Percentiles rank a stretch among this genome's conserved stretches.
phyloP scores from a whole-genome alignment of 2,888 invertebrate species.

The Agapetus fuscipes region DNA sequence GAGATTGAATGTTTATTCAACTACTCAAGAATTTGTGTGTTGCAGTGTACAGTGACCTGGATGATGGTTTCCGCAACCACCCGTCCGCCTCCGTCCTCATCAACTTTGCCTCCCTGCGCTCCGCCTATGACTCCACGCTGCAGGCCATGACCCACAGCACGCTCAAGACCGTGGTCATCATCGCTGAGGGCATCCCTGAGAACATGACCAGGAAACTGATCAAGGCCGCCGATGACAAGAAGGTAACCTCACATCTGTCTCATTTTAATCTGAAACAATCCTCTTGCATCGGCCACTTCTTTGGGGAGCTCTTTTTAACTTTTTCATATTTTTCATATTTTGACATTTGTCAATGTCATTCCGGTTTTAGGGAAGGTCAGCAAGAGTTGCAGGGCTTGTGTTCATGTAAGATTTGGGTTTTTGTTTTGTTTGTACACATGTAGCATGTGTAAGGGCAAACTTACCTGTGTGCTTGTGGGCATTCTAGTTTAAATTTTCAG shows the following conservation, averaged over 20 bases:
- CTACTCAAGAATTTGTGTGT: no score
- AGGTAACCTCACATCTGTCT: slow-evolving; percentile 40
- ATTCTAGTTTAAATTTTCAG: no score
- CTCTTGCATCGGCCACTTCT: no score
- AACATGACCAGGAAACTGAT: slow-evolving; percentile 94
- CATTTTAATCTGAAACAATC: not conserved
- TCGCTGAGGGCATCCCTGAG: slow-evolving; percentile 99
- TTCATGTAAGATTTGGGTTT: no score
- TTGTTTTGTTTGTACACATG: no score
- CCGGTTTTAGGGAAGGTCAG: no score
- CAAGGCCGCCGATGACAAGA: slow-evolving; percentile 71
- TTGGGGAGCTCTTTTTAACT: no score
- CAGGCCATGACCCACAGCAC: slow-evolving; percentile 92
- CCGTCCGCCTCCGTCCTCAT: slow-evolving; percentile 91
- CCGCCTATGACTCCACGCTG: slow-evolving; percentile 93
- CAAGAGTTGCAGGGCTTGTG: no score
- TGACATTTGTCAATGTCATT: no score
- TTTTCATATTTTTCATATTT: not conserved
- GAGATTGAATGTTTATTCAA: no score
- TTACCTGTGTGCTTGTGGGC: no score
- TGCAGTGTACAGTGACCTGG: slow-evolving; percentile 92
- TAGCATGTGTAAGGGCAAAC: no score
- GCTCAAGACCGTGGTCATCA: slow-evolving; percentile 93
- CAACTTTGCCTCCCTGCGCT: slow-evolving; percentile 94
- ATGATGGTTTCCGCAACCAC: slow-evolving; percentile 91